A percentile compares a stretch with the other conserved stretches of the same genome.
Conservation (phyloP, 2,797 vertebrate genomes). For the Semotilus atromaculatus region DNA sequence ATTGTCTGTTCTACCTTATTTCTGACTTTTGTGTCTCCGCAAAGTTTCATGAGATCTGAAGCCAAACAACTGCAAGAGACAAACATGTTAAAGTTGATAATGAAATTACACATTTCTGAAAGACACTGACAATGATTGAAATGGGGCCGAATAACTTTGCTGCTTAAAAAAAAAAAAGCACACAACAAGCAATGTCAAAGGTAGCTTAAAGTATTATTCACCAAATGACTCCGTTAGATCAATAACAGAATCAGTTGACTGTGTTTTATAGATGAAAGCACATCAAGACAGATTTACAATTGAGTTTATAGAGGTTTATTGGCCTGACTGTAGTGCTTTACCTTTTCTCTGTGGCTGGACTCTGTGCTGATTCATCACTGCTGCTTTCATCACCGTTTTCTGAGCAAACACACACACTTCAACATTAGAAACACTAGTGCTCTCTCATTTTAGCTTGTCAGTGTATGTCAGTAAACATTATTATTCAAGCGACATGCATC, state of each 20-base stretch:
- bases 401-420: constrained; percentile 61
- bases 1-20: constrained; percentile 88
- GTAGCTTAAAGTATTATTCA: neutral
- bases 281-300: neutral
- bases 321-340: constrained; percentile 64
- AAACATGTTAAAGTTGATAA: neutral
- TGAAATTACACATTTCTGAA: neutral
- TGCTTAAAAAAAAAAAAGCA: neutral
- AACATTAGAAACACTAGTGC: neutral
- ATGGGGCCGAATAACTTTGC: neutral
- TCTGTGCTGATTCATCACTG: constrained; percentile 90
- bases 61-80: constrained; percentile 84
- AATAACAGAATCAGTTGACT: neutral
- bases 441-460: constrained; percentile 3
- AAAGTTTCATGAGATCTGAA: constrained; percentile 94
- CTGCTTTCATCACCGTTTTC: constrained; percentile 93
- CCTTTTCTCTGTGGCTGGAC: constrained; percentile 92
- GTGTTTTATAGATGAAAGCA: neutral
- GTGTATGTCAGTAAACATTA: constrained; percentile 9
- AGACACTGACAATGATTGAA: neutral
- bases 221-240: neutral
- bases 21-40: constrained; percentile 90
- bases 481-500: constrained; percentile 42
- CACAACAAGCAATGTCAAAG: neutral
- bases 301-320: neutral